These are phyloP conservation scores for Eulithis prunata DNA, from an alignment of 2,888 invertebrate genomes.

Conservation along the genomic window DNA sequence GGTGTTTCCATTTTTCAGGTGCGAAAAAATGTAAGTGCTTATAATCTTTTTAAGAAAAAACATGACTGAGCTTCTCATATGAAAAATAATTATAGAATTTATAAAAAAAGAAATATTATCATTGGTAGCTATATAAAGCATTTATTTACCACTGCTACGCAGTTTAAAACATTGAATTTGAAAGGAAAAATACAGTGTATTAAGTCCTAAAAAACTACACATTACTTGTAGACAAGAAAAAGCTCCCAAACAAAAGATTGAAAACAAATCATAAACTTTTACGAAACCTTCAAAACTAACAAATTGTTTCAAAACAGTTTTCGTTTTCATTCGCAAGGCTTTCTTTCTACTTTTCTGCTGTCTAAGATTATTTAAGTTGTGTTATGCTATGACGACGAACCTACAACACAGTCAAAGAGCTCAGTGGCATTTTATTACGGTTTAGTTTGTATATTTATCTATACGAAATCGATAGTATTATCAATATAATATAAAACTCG, in stretches of 20 bases:
- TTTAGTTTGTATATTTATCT: too few relatives aligned
- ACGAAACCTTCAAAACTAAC: slow-evolving; percentile 25
- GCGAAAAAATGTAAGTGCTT: neutral
- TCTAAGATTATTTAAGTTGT: slow-evolving; percentile 19
- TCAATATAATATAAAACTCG: too few relatives aligned
- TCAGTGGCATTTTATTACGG: slow-evolving; percentile 2
- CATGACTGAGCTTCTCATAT: too few relatives aligned
- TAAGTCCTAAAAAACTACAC: neutral
- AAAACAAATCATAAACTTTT: slow-evolving; percentile 26
- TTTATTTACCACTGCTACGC: too few relatives aligned
- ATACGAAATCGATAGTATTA: too few relatives aligned
- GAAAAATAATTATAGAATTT: too few relatives aligned
- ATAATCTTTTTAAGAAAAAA: too few relatives aligned
- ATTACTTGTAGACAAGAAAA: slow-evolving; percentile 4
- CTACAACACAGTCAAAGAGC: slow-evolving; percentile 13
- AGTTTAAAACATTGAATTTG: too few relatives aligned
- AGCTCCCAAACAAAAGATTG: slow-evolving; percentile 7
- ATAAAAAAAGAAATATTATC: neutral
- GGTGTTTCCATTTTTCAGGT: slow-evolving; percentile 45
- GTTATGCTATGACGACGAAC: slow-evolving; percentile 11
- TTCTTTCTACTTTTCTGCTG: slow-evolving; percentile 18
- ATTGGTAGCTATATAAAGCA: too few relatives aligned
- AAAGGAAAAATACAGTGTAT: neutral
- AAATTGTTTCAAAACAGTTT: slow-evolving; percentile 28
- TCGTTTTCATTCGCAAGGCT: slow-evolving; percentile 26